Conservation (phyloP, 2,888 invertebrate genomes). For the Drosophila anceps region DNA sequence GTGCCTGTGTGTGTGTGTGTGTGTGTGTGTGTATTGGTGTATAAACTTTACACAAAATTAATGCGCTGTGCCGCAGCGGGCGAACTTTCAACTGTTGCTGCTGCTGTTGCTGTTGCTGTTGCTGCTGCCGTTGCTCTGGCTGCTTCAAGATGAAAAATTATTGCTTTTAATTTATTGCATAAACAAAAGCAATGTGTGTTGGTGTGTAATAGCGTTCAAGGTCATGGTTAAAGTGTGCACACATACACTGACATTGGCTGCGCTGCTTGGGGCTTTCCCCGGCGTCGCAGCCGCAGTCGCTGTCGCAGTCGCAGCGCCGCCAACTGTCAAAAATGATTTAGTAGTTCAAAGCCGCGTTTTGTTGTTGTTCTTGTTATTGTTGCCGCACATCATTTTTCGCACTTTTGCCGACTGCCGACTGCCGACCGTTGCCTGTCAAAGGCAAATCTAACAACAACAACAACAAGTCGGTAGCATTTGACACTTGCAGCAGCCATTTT, state of each 20-base stretch:
- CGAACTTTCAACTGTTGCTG: slow-evolving; percentile 82
- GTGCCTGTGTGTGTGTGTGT: slow-evolving; percentile 29
- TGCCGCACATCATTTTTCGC: slow-evolving; percentile 56
- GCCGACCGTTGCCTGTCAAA: slow-evolving; percentile 61
- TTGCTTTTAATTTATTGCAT: slow-evolving; percentile 84
- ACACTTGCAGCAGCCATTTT: slow-evolving; percentile 74
- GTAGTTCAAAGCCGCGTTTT: slow-evolving; percentile 82
- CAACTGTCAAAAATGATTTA: slow-evolving; percentile 82
- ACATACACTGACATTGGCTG: slow-evolving; percentile 47
- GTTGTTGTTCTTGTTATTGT: slow-evolving; percentile 23
- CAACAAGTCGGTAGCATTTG: slow-evolving; percentile 40
- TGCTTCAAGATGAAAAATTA: slow-evolving; percentile 84
- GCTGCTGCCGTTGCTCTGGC: slow-evolving; percentile 42
- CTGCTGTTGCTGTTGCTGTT: slow-evolving; percentile 54
- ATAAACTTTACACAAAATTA: slow-evolving; percentile 78
- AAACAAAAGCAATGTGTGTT: slow-evolving; percentile 71
- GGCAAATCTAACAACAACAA: slow-evolving; percentile 52
- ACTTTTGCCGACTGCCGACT: slow-evolving; percentile 52
- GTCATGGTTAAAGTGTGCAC: slow-evolving; percentile 74
- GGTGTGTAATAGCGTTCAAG: slow-evolving; percentile 68
- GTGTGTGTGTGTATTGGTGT: slow-evolving; percentile 50
- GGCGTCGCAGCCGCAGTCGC: slow-evolving; percentile 65
- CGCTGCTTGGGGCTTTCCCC: slow-evolving; percentile 78
- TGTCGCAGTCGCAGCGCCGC: slow-evolving; percentile 65
- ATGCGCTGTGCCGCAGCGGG: slow-evolving; percentile 79